Base-by-base conservation (phyloP, 2,797 vertebrate genomes). In the Mastacembelus armatus region DNA sequence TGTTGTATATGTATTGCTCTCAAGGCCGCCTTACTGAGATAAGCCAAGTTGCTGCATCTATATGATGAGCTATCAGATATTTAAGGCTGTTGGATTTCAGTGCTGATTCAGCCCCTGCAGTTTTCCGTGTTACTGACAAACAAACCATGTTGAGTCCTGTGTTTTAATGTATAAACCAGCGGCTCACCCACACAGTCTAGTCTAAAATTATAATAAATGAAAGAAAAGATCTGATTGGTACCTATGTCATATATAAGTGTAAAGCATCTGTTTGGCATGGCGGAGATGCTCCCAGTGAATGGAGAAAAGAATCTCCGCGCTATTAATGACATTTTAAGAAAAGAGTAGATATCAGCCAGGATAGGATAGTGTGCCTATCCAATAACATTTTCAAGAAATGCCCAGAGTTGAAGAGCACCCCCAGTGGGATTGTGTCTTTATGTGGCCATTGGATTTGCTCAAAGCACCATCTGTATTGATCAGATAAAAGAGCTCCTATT, bases 401-500 rank as follows among this genome's bases (percentile, higher is more conserved):
- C 47, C 35, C 21, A 21, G 57, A 59, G 43, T 58, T 79, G 38
- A 70, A 50, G 26, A 52, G 24, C 27, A n/a, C 59, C 45, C 35
- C 33, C 3, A 10, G 39, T 47, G 45, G 38, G 47, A 64, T 58
- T 57, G 56, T 45, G 68, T 56, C 49, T 73, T 56, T 67, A 63
- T 73, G 69, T 61, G 50, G 69, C 66, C 57, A 42, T 36, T 70
- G 62, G 44, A 72, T 78, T 74, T 71, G 43, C 71, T 81, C 47
- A 77, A 71, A 85, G 59, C 72, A 29, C 29, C 45, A 42, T 70
- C 30, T 48, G 58, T 74, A 89, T 88, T 80, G 88, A 89, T 89
- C 59, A 35, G 47, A 69, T 69, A 65, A 85, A 87, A 80, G 21
- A 70, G 71, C 26, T 2, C 7, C 51, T 81, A 52, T 81, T 77